phyloP scores from a whole-genome alignment of 1,140 invertebrate genomes.

The Sinonovacula constricta region DNA sequence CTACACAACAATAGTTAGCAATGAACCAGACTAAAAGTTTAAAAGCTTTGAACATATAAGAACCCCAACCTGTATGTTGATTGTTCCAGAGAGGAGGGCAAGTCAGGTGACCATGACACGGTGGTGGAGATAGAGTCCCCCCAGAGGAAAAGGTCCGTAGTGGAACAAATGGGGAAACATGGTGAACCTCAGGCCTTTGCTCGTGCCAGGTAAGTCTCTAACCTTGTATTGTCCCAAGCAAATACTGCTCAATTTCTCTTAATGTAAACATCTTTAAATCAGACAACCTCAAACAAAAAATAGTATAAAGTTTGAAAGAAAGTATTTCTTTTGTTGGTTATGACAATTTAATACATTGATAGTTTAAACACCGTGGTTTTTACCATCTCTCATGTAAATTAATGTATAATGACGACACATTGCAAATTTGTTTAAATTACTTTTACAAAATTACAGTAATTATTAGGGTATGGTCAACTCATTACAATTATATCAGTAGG shows the following conservation, averaged over 20 bases:
- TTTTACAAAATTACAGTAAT: no score
- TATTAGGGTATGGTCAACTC: no score
- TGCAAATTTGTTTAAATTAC: no score
- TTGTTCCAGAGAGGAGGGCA: constrained; percentile 13
- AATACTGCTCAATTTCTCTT: neutral
- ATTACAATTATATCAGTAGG: no score
- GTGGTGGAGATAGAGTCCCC: neutral
- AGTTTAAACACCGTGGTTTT: neutral
- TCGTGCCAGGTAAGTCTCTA: constrained; percentile 51
- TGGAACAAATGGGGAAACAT: constrained; percentile 5
- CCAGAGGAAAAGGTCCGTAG: constrained; percentile 13
- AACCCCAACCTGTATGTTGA: no score
- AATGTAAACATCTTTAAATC: neutral
- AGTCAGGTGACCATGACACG: neutral
- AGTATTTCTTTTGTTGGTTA: neutral
- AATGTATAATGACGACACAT: neutral
- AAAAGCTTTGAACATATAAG: no score
- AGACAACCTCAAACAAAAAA: neutral
- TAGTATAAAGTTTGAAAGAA: neutral
- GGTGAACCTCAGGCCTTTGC: constrained; percentile 57
- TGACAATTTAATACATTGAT: neutral
- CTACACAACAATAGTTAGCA: no score
- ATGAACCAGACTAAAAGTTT: no score
- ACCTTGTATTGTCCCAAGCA: neutral
- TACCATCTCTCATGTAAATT: neutral